A percentile compares a stretch with the other conserved stretches of the same genome.
Conservation (phyloP, 1,140 invertebrate species). For the Cotesia vestalis region DNA sequence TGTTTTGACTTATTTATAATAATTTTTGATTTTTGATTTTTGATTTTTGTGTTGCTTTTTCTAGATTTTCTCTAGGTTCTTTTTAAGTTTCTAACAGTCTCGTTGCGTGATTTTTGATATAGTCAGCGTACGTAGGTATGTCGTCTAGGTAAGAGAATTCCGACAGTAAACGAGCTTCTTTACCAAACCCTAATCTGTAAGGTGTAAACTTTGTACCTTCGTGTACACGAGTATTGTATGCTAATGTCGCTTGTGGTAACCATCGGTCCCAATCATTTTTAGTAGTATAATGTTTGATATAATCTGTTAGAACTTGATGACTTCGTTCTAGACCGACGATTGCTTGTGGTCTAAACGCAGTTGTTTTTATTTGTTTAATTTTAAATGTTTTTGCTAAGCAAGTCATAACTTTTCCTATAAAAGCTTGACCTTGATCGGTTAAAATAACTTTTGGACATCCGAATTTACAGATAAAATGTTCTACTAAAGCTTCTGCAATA, state of each 20-base stretch:
- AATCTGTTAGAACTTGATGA: constrained; percentile 44
- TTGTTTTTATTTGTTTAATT: constrained; percentile 41
- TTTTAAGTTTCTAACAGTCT: constrained; percentile 1
- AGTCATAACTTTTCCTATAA: constrained; percentile 41
- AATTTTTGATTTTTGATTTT: no score
- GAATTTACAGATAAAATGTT: constrained; percentile 43
- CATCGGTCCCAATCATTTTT: constrained; percentile 53
- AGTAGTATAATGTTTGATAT: constrained; percentile 43
- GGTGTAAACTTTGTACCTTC: constrained; percentile 28
- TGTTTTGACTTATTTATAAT: no score
- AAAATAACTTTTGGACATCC: constrained; percentile 45
- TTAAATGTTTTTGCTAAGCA: constrained; percentile 42
- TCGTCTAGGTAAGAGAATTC: neutral
- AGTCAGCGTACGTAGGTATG: neutral
- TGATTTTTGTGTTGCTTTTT: constrained; percentile 20
- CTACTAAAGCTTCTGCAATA: constrained; percentile 41
- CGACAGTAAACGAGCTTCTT: constrained; percentile 1
- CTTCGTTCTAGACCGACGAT: constrained; percentile 45
- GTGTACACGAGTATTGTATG: constrained; percentile 40
- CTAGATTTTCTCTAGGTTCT: constrained; percentile 10
- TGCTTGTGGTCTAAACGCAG: constrained; percentile 43
- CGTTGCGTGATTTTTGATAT: neutral
- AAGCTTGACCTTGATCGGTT: constrained; percentile 48
- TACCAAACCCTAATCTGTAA: constrained; percentile 26
- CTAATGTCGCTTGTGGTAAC: constrained; percentile 43